Conservation (phyloP, 2,797 vertebrate genomes). For the Tokudaia muenninki region DNA sequence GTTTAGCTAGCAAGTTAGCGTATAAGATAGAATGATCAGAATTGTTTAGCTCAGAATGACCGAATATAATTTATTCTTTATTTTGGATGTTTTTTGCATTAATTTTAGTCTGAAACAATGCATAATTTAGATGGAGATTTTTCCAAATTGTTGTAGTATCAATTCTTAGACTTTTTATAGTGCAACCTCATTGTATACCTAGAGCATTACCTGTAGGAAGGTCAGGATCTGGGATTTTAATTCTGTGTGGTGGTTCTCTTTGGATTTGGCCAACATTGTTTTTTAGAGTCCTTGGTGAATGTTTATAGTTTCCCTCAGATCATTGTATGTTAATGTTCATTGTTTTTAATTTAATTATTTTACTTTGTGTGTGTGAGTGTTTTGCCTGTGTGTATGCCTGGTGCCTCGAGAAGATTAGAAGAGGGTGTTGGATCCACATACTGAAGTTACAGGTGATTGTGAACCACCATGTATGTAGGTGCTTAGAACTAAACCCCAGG, state of each 20-base stretch:
- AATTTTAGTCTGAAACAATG: constrained; percentile 23
- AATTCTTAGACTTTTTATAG: neutral
- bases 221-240: neutral
- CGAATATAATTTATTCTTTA: neutral
- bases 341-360: neutral
- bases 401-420: neutral
- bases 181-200: neutral
- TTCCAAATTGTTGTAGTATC: neutral
- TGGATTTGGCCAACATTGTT: constrained; percentile 7
- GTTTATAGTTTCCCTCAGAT: constrained; percentile 45
- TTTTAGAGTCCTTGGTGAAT: constrained; percentile 14
- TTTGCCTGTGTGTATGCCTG: neutral
- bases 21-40: constrained; percentile 34
- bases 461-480: neutral
- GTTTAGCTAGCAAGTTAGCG: neutral
- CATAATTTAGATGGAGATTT: neutral
- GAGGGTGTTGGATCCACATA: neutral
- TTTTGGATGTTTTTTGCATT: neutral
- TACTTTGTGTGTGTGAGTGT: neutral
- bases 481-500: neutral
- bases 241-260: neutral
- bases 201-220: neutral
- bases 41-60: constrained; percentile 26
- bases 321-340: neutral
- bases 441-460: neutral